A percentile compares a stretch with the other conserved stretches of the same genome.
phyloP scores from a whole-genome alignment of 1,140 invertebrate species.

The Condylostylus longicornis region DNA sequence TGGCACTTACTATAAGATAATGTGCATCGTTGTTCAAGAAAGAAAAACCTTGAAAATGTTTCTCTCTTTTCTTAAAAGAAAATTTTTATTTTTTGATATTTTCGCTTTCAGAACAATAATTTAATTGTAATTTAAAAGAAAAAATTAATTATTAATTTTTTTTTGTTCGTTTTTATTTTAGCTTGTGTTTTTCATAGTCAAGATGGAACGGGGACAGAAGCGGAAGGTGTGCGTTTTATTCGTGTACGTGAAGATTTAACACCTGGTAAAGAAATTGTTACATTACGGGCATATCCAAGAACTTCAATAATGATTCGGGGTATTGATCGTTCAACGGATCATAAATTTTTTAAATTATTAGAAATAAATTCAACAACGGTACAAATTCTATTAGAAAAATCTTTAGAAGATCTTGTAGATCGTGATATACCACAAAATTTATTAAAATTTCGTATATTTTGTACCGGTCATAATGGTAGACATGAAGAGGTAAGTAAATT shows the following conservation, averaged over 20 bases:
- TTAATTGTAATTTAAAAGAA: too few relatives aligned
- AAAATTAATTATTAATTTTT: too few relatives aligned
- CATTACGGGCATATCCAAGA: conserved; percentile 26
- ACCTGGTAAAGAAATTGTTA: conserved; percentile 26
- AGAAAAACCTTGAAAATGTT: too few relatives aligned
- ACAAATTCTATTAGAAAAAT: conserved; percentile 53
- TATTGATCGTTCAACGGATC: conserved; percentile 20
- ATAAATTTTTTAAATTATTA: conserved; percentile 26
- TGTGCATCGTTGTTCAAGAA: too few relatives aligned
- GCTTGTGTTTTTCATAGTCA: conserved; percentile 25
- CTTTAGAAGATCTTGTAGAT: conserved; percentile 64
- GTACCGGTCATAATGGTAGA: conserved; percentile 32
- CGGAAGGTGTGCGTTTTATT: conserved; percentile 30
- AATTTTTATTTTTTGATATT: too few relatives aligned
- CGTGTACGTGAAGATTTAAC: conserved; percentile 26
- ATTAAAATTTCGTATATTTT: conserved; percentile 60
- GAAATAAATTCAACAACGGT: conserved; percentile 51
- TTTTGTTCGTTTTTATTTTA: too few relatives aligned
- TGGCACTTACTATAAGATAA: too few relatives aligned
- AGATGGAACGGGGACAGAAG: conserved; percentile 23
- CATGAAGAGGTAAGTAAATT: conserved; percentile 30
- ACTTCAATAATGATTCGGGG: conserved; percentile 18
- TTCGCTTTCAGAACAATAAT: too few relatives aligned
- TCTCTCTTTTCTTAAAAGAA: too few relatives aligned
- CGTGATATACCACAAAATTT: conserved; percentile 62